Evolutionary conservation across 2,888 invertebrate species (phyloP).

Genomic region (Agrochola circellaris): DNA sequence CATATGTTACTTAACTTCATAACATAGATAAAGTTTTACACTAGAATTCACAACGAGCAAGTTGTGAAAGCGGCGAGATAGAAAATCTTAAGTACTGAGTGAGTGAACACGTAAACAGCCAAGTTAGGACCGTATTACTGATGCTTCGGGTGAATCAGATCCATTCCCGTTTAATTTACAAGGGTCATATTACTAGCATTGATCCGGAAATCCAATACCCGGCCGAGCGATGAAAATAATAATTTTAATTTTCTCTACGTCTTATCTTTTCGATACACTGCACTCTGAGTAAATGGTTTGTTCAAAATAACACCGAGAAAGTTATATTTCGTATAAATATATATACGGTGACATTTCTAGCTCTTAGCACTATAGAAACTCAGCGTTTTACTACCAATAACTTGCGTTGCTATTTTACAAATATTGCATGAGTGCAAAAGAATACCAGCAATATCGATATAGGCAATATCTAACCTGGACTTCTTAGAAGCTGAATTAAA

Average conservation of each 20-base stretch:
- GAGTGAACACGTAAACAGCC: constrained; percentile 63
- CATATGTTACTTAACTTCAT: constrained; percentile 38
- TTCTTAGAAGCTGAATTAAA: neutral
- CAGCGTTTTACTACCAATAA: neutral
- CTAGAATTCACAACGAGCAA: constrained; percentile 61
- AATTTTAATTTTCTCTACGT: constrained; percentile 71
- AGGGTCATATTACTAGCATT: constrained; percentile 73
- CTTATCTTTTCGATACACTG: constrained; percentile 68
- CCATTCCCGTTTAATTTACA: constrained; percentile 69
- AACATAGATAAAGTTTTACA: constrained; percentile 61
- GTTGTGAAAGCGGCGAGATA: constrained; percentile 66
- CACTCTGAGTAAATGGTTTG: constrained; percentile 17
- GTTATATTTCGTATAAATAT: neutral
- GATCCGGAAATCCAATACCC: constrained; percentile 77
- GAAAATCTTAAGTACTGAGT: constrained; percentile 65
- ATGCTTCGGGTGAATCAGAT: constrained; percentile 50
- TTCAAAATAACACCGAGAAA: neutral
- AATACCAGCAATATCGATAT: neutral
- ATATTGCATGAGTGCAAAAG: neutral
- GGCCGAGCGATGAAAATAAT: constrained; percentile 64
- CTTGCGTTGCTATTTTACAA: neutral
- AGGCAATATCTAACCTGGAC: neutral
- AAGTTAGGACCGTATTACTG: constrained; percentile 55
- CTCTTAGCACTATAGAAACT: neutral
- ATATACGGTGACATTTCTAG: neutral